phyloP scores from a whole-genome alignment of 2,797 vertebrate genomes.

The Pipistrellus pipistrellus region DNA sequence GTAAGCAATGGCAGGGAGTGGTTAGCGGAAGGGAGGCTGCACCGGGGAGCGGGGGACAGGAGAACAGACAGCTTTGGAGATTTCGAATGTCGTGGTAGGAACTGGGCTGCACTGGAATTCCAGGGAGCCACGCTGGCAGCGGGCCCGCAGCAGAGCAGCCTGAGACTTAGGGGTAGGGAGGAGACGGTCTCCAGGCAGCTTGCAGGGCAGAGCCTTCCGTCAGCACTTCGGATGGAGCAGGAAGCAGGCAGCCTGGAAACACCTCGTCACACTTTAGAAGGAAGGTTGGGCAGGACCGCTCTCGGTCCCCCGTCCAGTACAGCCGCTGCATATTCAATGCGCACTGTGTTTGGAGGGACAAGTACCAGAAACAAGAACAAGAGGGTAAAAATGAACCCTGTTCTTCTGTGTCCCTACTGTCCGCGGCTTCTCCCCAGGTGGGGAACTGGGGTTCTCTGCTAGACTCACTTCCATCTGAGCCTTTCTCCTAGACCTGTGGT shows the following conservation, averaged over 20 bases:
- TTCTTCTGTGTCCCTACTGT: background rate
- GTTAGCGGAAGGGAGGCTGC: background rate
- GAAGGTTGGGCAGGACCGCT: background rate
- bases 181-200: background rate
- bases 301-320: background rate
- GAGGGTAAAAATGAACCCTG: no score
- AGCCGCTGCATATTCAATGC: background rate
- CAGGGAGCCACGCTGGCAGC: background rate
- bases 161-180: background rate
- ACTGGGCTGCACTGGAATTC: background rate
- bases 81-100: background rate
- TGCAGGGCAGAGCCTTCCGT: background rate
- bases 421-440: background rate
- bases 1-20: rapidly evolving
- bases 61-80: background rate
- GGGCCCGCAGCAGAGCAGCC: background rate
- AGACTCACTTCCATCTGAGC: background rate
- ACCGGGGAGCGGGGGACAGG: background rate
- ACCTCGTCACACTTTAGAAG: background rate
- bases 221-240: background rate
- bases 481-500: background rate
- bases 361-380: background rate
- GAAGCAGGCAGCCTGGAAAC: background rate
- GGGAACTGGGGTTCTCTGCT: background rate
- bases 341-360: background rate